A percentile compares a stretch with the other conserved stretches of the same genome.
phyloP scores from a whole-genome alignment of 2,797 vertebrate species.

The Sebastes umbrosus region DNA sequence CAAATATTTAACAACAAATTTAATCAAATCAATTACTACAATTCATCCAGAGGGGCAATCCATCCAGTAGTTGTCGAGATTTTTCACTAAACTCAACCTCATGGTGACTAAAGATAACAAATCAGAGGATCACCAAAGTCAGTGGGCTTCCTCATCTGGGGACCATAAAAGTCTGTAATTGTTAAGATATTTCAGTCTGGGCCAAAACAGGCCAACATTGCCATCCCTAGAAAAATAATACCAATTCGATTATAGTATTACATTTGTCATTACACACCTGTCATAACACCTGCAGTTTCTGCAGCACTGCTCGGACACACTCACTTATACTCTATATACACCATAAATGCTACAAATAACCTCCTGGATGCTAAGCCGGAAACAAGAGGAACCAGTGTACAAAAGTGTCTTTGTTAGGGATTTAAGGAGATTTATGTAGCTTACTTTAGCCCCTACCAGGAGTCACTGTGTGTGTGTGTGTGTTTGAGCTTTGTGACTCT shows the following conservation, averaged over 20 bases:
- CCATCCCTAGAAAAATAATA: background rate
- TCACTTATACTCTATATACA: conserved; percentile 3
- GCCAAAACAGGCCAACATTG: background rate
- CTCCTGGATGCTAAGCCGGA: conserved; percentile 61
- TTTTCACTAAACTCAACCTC: background rate
- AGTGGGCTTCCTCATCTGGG: background rate
- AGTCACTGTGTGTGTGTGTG: conserved; percentile 45
- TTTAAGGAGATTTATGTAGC: conserved; percentile 78
- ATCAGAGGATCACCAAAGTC: background rate
- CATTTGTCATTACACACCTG: background rate
- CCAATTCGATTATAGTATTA: background rate
- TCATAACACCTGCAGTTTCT: background rate
- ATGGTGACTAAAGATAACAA: background rate
- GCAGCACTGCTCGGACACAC: background rate
- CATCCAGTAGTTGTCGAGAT: background rate
- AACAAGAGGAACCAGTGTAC: conserved; percentile 71
- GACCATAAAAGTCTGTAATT: background rate
- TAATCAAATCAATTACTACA: background rate
- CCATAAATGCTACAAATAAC: conserved; percentile 51
- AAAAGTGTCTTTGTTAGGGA: conserved; percentile 78
- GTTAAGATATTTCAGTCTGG: background rate
- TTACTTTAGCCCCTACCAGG: conserved; percentile 59
- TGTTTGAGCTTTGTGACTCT: conserved; percentile 30
- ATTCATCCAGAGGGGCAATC: background rate
- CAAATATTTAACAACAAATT: background rate